Base-by-base conservation (phyloP, 2,113 vertebrate genomes). In the Otis tarda region DNA sequence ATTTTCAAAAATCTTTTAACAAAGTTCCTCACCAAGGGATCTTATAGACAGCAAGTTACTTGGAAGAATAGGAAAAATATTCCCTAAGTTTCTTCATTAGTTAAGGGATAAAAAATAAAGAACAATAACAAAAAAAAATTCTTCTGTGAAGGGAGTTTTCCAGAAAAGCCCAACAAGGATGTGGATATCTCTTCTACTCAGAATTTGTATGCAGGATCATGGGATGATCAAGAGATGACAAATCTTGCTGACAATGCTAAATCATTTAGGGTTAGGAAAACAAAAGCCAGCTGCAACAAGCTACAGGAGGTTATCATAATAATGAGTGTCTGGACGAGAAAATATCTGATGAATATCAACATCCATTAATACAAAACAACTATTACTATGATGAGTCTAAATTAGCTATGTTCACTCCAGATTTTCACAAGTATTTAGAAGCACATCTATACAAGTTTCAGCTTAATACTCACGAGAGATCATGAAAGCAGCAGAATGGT, bases 201-300 rank as follows among this genome's bases (percentile, higher is more conserved):
- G 33, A 78, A 25, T 76, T 69, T 73, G 37, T 16, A 69, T 22
- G 19, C 24, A 57, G 12, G 30, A 75, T 50, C 47, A 11, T 6
- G 25, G 8, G 5, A 53, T 57, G 63, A 78, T 89, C n/a, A 91
- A 91, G 35, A 87, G 37, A 64, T 56, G 53, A 61, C 9, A 49
- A 89, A 76, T 92, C 86, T 93, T 93, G 25, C 33, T 87, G 78
- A 43, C 17, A 49, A 49, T 37, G 20, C 1, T 79, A 50, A 86
- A 90, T 92, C 93, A 73, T 90, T 83, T 80, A 73, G 14, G 7
- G 11, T 69, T 83, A 31, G 61, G 17, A 69, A 95, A 94, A 92
- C 21, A 73, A 90, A 88, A 88, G 14, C 35, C 68, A 90, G 19
- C 59, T 90, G 55, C 67, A 77, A 59, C 11, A 65, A 80, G 15